Base-by-base conservation (phyloP, 2,888 invertebrate species). In the Bimastos eiseni region DNA sequence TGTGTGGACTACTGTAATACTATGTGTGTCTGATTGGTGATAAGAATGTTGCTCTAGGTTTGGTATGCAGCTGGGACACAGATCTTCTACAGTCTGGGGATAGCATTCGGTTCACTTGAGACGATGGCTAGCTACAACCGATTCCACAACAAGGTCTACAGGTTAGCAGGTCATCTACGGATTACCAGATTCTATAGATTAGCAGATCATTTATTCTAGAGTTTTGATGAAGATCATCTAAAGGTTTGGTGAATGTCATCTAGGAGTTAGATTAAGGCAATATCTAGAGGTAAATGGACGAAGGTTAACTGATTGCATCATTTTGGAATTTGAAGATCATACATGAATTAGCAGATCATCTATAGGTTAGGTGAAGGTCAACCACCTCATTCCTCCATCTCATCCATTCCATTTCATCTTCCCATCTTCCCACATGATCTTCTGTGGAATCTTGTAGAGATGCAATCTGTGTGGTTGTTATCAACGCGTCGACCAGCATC, bases 61-160 rank as follows among this genome's bases (percentile, higher is more conserved):
- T 95, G 95, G 95, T 93, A 94, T 41, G 93, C 94, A 37, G 95
- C 95, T 15, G 95, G 95, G 1, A 94, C 94, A 33, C 95, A 95
- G 92, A 95, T 95, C 0, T 95, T 95, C 93, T 95, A 95, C 92
- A 95, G 95, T 6, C 92, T 95, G 19, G 95, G 95, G 11, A 94
- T 95, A 89, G 95, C 93, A 4, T 94, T 94, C 90, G 94, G 94
- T n/a, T 93, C 93, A 41, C 92, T 94, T 17, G 92, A 94, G 49
- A 93, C 94, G 0, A 94, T 94, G 94, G 92, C 94, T 70, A 94
- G 94, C 90, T 94, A 94, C 92, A 94, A 94, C 92, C 93, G 93
- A 55, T 94, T 94, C 92, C 92, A 93, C 13, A 94, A 93, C 91
- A 94, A 94, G 91, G 92, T 93, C 83, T 93, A 92, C 91, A 93